Base-by-base conservation (phyloP, 2,797 vertebrate genomes). In the Anabacerthia variegaticeps region DNA sequence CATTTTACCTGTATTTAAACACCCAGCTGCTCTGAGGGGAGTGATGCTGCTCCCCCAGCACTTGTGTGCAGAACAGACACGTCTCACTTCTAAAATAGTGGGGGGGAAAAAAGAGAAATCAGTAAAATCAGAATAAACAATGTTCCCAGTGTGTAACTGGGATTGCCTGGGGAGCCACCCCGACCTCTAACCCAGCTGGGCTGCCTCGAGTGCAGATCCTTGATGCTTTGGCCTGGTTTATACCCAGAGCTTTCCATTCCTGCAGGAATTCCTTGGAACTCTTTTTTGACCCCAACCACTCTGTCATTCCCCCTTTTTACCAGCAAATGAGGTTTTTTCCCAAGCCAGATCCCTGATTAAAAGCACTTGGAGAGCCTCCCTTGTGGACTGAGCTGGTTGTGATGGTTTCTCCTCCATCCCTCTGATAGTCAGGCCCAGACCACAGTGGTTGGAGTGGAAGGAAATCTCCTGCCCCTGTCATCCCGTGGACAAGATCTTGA, bases 351-450 rank as follows among this genome's bases (percentile, higher is more conserved):
- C 36, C n/a, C 15, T 9, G 10, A 3, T 13, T 22, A 4, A 1
- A 23, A 59, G 30, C 36, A 3, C 23, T 10, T 1, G 0, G 61
- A 27, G 39, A 18, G 3, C 3, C 9, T 77, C 61, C 34, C 14
- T 3, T 0, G 0, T 10, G 18, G 52, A 1, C 36, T 11, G 4
- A 0, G 15, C 6, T 17, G 30, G n/a, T 19, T 4, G 0, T 0
- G 22, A 5, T 3, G 27, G 52, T 36, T n/a, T 27, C 21, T 46
- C 51, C 44, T 39, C 5, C 44, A 27, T 2, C 30, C 20, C 28
- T 63, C 28, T 14, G 20, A 43, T 15, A 43, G 59, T 30, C 27
- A 62, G 51, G 24, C 20, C 36, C 30, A 10, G 19, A 7, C 17
- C 26, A 21, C 18, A 27, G 27, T 0, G 8, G 56, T 10, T 4